phyloP scores from a whole-genome alignment of 2,797 vertebrate genomes.

The Acomys russatus region DNA sequence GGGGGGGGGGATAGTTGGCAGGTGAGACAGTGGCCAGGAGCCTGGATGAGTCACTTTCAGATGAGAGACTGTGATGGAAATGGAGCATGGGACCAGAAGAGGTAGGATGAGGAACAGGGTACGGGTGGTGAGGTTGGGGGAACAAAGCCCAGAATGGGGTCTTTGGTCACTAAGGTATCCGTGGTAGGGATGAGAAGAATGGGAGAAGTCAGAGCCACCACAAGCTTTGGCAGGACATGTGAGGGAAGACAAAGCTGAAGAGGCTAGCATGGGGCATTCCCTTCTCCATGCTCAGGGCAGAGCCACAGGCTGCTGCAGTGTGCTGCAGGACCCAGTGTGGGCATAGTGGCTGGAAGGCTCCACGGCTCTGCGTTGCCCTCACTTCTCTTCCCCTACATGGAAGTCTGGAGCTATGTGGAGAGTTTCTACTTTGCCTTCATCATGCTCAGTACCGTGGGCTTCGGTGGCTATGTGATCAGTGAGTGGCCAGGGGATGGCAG shows the following conservation, averaged over 20 bases:
- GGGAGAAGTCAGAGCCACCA: too few species aligned
- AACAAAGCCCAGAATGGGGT: neutral
- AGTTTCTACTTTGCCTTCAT: slow-evolving; percentile 97
- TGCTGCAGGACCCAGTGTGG: slow-evolving; percentile 81
- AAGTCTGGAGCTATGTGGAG: slow-evolving; percentile 94
- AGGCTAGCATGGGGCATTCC: too few species aligned
- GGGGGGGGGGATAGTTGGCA: slow-evolving; percentile 84
- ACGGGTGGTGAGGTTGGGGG: neutral
- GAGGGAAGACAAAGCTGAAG: neutral
- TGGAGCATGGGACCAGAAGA: neutral
- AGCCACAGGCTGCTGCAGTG: neutral
- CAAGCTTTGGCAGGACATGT: neutral
- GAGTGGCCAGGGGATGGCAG: slow-evolving; percentile 13
- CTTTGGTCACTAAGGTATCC: neutral
- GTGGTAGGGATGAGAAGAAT: neutral
- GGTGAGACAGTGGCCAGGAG: slow-evolving; percentile 87
- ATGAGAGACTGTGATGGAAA: neutral
- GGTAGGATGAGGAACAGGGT: neutral
- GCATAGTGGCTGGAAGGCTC: slow-evolving; percentile 89
- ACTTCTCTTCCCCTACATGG: slow-evolving; percentile 91
- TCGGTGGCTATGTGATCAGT: slow-evolving; percentile 97
- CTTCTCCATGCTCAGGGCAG: neutral
- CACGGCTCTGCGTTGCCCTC: slow-evolving; percentile 91
- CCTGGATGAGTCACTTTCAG: neutral
- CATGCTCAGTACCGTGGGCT: slow-evolving; percentile 97